phyloP scores from a whole-genome alignment of 2,888 invertebrate species.

The Tenthredo livida region DNA sequence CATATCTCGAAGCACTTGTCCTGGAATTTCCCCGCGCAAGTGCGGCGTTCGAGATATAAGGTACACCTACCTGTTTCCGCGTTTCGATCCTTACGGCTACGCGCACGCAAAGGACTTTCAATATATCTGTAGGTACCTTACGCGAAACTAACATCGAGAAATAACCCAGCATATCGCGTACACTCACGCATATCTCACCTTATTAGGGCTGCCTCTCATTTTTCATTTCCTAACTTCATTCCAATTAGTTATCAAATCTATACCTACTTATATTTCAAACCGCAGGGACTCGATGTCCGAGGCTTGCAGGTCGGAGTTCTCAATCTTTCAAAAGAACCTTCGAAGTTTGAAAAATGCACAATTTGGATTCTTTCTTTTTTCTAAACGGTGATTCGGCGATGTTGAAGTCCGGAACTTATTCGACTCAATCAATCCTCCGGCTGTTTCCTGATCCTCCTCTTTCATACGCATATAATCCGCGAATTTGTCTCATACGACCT shows the following conservation, averaged over 20 bases:
- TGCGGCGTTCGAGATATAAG: conserved; percentile 52
- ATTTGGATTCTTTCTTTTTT: no score
- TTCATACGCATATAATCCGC: not conserved
- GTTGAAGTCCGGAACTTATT: not conserved
- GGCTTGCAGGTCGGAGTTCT: no score
- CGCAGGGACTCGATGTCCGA: no score
- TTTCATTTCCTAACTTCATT: no score
- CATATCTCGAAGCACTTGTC: conserved; percentile 66
- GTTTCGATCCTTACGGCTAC: conserved; percentile 54
- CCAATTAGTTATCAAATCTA: no score
- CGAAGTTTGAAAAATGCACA: no score
- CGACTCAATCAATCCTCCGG: not conserved
- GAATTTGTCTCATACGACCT: conserved; percentile 32
- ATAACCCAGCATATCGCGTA: no score
- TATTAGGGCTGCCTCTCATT: no score
- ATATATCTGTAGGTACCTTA: not conserved
- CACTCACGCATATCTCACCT: no score
- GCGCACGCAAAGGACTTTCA: conserved; percentile 8
- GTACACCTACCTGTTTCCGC: conserved; percentile 60
- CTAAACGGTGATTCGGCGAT: not conserved
- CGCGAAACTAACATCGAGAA: no score
- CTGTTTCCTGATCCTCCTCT: not conserved
- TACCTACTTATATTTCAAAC: no score
- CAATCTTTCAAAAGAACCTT: no score
- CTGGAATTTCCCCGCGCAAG: conserved; percentile 72